Conservation (phyloP, 2,797 vertebrate species). For the Pachyuromys duprasi region DNA sequence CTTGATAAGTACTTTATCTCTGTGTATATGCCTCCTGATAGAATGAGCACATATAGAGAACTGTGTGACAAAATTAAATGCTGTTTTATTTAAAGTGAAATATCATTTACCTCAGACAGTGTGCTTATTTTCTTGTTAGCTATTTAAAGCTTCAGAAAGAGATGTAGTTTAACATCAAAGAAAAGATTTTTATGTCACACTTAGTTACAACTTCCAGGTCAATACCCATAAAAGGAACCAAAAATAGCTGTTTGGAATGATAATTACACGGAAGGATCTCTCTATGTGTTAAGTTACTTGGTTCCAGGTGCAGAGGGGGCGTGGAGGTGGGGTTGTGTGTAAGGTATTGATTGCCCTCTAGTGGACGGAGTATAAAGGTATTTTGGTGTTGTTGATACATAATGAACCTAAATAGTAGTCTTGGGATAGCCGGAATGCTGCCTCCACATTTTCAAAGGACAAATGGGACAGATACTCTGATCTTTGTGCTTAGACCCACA, state of each 20-base stretch:
- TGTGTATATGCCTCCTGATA: background rate
- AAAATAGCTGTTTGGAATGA: slow-evolving; percentile 23
- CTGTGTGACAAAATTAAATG: slow-evolving; percentile 9
- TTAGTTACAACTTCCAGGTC: background rate
- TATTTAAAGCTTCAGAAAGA: slow-evolving; percentile 36
- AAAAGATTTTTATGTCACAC: slow-evolving; percentile 13
- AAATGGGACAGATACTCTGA: background rate
- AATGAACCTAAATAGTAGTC: slow-evolving; percentile 31
- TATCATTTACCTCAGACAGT: slow-evolving; percentile 34
- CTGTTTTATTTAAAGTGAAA: slow-evolving; percentile 45
- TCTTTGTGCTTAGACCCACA: background rate
- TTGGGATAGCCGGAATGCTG: slow-evolving; percentile 8
- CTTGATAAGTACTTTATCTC: slow-evolving; percentile 35
- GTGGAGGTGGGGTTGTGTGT: slow-evolving; percentile 42
- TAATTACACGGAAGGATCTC: background rate
- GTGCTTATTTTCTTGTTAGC: slow-evolving; percentile 39
- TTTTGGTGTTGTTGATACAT: background rate
- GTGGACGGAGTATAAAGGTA: slow-evolving; percentile 72
- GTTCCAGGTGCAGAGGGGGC: slow-evolving; percentile 12
- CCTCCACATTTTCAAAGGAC: slow-evolving; percentile 19
- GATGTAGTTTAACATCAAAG: slow-evolving; percentile 18
- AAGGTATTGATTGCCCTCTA: slow-evolving; percentile 81
- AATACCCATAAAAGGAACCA: background rate
- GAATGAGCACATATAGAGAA: background rate
- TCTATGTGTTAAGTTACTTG: slow-evolving; percentile 36